These are phyloP conservation scores for Euura lappo DNA, from an alignment of 1,140 invertebrate species.

Conservation along the genomic window DNA sequence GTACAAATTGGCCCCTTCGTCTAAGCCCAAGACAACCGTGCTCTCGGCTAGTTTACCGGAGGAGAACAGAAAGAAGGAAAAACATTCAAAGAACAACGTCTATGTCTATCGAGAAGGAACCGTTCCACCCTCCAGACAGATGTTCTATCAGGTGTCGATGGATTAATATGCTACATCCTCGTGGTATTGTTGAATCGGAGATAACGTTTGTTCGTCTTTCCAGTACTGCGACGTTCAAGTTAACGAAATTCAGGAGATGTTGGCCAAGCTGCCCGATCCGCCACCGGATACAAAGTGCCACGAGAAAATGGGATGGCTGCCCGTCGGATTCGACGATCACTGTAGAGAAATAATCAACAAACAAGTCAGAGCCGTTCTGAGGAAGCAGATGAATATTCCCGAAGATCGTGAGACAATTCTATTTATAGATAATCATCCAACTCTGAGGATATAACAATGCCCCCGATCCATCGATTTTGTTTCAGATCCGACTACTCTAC, in stretches of 20 bases:
- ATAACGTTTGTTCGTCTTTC: constrained; percentile 20
- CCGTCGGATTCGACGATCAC: constrained; percentile 69
- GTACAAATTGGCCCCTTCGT: constrained; percentile 56
- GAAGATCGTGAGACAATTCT: constrained; percentile 48
- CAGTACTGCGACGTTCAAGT: constrained; percentile 85
- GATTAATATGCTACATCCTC: too few relatives aligned
- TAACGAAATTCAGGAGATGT: constrained; percentile 82
- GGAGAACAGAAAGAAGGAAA: constrained; percentile 37
- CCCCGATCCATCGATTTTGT: constrained; percentile 18
- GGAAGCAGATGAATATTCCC: constrained; percentile 59
- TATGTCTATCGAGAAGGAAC: constrained; percentile 74
- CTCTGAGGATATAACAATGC: not conserved
- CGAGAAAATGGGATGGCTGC: constrained; percentile 78
- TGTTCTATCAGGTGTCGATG: constrained; percentile 77
- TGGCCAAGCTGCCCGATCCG: constrained; percentile 71
- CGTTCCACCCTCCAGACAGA: constrained; percentile 77
- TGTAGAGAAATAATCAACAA: constrained; percentile 73
- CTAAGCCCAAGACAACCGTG: constrained; percentile 54
- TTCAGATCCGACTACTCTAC: constrained; percentile 36
- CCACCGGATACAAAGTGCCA: constrained; percentile 70
- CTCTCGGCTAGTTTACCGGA: constrained; percentile 47
- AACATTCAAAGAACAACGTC: constrained; percentile 53
- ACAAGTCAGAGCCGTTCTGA: constrained; percentile 64
- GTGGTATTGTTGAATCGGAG: too few relatives aligned
- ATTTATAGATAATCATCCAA: not conserved